phyloP scores from a whole-genome alignment of 2,113 vertebrate genomes.

The Bolborhynchus lineola region DNA sequence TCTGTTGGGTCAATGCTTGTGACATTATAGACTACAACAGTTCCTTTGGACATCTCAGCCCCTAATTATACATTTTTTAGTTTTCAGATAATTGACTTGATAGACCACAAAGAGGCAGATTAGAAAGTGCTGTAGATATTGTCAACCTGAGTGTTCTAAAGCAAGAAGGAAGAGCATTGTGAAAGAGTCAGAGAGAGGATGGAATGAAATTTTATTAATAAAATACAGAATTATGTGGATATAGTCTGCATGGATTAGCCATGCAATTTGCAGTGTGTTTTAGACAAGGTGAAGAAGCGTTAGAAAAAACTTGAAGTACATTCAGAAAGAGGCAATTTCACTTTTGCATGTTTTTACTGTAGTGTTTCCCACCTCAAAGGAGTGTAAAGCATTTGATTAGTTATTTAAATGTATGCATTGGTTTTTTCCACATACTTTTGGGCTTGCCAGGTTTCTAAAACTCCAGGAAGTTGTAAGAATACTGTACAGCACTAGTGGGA shows the following conservation, averaged over 20 bases:
- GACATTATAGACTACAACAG: slow-evolving; percentile 50
- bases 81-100: slow-evolving; percentile 63
- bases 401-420: neutral
- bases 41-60: slow-evolving; percentile 61
- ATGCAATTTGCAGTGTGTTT: neutral
- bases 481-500: neutral
- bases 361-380: neutral
- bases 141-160: neutral
- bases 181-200: neutral
- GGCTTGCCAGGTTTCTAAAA: neutral
- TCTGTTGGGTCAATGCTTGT: slow-evolving; percentile 24
- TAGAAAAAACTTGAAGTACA: neutral
- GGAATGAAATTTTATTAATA: neutral
- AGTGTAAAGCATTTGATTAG: neutral
- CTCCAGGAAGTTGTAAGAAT: neutral
- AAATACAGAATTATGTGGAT: neutral
- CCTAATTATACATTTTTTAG: slow-evolving; percentile 56
- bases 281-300: neutral
- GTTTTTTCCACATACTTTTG: neutral
- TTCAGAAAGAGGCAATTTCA: neutral
- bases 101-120: slow-evolving; percentile 59
- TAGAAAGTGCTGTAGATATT: neutral
- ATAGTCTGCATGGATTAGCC: neutral
- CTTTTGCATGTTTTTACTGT: neutral
- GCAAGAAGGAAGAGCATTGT: neutral